Conservation (phyloP, 2,888 invertebrate species). For the Sphaerophoria taeniata region DNA sequence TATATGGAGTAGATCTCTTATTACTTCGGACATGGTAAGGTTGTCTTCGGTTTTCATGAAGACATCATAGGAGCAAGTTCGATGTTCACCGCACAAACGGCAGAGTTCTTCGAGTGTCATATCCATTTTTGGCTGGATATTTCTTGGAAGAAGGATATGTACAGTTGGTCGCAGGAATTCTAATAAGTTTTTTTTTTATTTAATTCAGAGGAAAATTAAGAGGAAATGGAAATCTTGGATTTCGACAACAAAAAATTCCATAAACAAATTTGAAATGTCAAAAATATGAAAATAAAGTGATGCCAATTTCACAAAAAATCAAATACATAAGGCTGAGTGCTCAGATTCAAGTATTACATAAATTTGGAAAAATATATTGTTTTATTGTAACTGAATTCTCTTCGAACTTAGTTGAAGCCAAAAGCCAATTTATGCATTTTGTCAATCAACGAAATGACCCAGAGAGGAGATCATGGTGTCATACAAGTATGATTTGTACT, state of each 20-base stretch:
- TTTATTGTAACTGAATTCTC: too few relatives aligned
- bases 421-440: too few relatives aligned
- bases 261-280: conserved; percentile 69
- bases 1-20: conserved; percentile 49
- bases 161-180: background rate
- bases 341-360: too few relatives aligned
- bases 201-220: background rate
- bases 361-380: too few relatives aligned
- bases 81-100: conserved; percentile 61
- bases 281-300: conserved; percentile 4
- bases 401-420: too few relatives aligned
- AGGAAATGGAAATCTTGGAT: conserved; percentile 12
- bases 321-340: background rate
- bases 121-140: conserved; percentile 33
- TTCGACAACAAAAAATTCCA: conserved; percentile 34
- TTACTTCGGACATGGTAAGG: conserved; percentile 42
- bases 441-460: too few relatives aligned
- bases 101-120: conserved; percentile 51
- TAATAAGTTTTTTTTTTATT: conserved; percentile 38
- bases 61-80: conserved; percentile 50
- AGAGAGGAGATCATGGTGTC: too few relatives aligned
- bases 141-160: background rate
- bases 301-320: background rate
- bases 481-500: too few relatives aligned
- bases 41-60: conserved; percentile 62